These are phyloP conservation scores for Hystrix cristata DNA, from an alignment of 2,113 vertebrate genomes.

Conservation along the genomic window DNA sequence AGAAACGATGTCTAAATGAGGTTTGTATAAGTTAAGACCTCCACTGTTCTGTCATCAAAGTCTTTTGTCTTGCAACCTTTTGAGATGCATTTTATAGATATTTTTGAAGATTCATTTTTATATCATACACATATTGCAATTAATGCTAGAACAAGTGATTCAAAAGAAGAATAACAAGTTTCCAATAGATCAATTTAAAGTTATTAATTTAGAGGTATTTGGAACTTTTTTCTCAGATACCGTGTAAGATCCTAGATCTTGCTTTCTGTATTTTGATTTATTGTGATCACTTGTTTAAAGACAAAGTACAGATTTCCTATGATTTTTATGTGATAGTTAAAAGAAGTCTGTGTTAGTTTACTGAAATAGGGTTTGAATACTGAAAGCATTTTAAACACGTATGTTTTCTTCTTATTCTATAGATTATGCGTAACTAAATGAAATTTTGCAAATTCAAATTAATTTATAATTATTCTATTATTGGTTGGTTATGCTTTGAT, in stretches of 20 bases:
- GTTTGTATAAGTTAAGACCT: slow-evolving; percentile 85
- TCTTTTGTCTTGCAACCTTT: not conserved
- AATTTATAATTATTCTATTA: not conserved
- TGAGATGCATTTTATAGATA: slow-evolving; percentile 18
- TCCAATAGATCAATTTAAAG: slow-evolving; percentile 37
- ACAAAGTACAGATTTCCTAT: not conserved
- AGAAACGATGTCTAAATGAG: slow-evolving; percentile 93
- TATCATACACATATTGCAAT: slow-evolving; percentile 13
- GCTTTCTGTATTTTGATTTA: not conserved
- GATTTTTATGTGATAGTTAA: slow-evolving; percentile 13
- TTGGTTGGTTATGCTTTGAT: slow-evolving; percentile 22
- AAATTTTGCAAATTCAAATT: slow-evolving; percentile 31
- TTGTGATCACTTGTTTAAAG: not conserved
- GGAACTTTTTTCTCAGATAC: not conserved
- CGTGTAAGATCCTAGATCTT: slow-evolving; percentile 40
- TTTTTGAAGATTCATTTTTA: slow-evolving; percentile 31
- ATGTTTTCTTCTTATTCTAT: slow-evolving; percentile 33
- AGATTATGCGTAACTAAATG: slow-evolving; percentile 37
- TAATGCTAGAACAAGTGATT: slow-evolving; percentile 43
- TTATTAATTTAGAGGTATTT: not conserved
- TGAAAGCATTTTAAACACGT: slow-evolving; percentile 43
- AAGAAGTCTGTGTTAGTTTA: slow-evolving; percentile 40
- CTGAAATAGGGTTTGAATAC: slow-evolving; percentile 34
- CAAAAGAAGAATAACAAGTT: not conserved
- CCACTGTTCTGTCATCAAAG: slow-evolving; percentile 26